phyloP scores from a whole-genome alignment of 2,888 invertebrate genomes.

The Agriopis marginaria region DNA sequence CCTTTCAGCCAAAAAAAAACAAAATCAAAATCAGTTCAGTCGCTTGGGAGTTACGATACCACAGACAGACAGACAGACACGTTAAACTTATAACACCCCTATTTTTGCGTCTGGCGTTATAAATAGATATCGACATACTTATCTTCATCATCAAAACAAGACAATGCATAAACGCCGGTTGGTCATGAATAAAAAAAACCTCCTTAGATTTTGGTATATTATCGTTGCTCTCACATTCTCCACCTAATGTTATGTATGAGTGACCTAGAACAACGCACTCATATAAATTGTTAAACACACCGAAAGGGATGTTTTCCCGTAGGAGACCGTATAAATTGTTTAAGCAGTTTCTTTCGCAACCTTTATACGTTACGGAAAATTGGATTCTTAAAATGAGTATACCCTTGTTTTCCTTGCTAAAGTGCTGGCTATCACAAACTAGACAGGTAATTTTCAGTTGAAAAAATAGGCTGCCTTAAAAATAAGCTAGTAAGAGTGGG shows the following conservation, averaged over 20 bases:
- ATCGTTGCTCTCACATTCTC: slow-evolving; percentile 30
- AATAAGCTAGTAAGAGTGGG: not conserved
- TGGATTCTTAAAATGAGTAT: slow-evolving; percentile 49
- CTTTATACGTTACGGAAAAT: slow-evolving; percentile 54
- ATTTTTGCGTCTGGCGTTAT: no score
- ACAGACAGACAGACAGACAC: no score
- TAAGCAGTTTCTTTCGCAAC: slow-evolving; percentile 56
- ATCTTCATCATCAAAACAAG: not conserved
- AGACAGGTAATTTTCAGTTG: slow-evolving; percentile 28
- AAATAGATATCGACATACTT: no score
- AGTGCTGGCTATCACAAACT: slow-evolving; percentile 30
- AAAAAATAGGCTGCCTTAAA: slow-evolving; percentile 16
- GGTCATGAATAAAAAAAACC: not conserved
- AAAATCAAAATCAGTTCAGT: no score
- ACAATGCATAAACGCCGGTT: not conserved
- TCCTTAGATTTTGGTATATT: not conserved
- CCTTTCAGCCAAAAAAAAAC: no score
- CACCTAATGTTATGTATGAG: slow-evolving; percentile 68
- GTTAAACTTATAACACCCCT: no score
- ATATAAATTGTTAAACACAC: slow-evolving; percentile 61
- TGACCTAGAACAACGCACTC: slow-evolving; percentile 57
- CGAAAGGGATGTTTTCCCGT: slow-evolving; percentile 59
- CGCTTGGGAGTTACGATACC: no score
- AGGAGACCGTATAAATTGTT: slow-evolving; percentile 60
- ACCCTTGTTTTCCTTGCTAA: slow-evolving; percentile 43